Percentiles rank a stretch among this genome's conserved stretches.
Conservation (phyloP, 2,797 vertebrate genomes). For the Hypotaenidia okinawae region DNA sequence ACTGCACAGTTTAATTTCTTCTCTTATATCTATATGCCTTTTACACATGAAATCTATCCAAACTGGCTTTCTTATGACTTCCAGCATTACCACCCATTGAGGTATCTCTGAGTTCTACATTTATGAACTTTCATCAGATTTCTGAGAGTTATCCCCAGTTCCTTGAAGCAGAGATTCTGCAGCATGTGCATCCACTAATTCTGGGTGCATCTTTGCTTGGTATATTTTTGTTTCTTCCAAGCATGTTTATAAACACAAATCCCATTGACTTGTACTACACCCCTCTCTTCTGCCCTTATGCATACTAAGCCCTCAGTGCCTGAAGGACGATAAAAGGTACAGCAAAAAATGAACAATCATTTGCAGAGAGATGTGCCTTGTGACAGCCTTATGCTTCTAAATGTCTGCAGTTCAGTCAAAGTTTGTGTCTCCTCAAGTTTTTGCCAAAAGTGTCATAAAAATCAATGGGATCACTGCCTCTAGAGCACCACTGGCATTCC, state of each 20-base stretch:
- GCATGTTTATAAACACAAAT: neutral
- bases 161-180: neutral
- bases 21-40: neutral
- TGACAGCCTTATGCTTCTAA: neutral
- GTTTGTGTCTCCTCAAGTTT: neutral
- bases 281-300: neutral
- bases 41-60: neutral
- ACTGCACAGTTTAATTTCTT: neutral
- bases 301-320: neutral
- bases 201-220: neutral
- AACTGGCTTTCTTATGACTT: neutral
- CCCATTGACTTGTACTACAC: accelerated
- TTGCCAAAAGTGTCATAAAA: neutral
- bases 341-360: neutral
- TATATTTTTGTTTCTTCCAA: neutral
- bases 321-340: neutral
- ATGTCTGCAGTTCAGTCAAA: neutral
- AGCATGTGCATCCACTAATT: neutral
- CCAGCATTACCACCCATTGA: neutral
- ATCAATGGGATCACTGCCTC: neutral
- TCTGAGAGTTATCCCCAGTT: neutral
- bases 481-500: neutral
- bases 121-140: neutral
- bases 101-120: neutral
- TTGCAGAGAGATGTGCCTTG: neutral